phyloP scores from a whole-genome alignment of 2,113 vertebrate species.

The Gymnarchus niloticus region DNA sequence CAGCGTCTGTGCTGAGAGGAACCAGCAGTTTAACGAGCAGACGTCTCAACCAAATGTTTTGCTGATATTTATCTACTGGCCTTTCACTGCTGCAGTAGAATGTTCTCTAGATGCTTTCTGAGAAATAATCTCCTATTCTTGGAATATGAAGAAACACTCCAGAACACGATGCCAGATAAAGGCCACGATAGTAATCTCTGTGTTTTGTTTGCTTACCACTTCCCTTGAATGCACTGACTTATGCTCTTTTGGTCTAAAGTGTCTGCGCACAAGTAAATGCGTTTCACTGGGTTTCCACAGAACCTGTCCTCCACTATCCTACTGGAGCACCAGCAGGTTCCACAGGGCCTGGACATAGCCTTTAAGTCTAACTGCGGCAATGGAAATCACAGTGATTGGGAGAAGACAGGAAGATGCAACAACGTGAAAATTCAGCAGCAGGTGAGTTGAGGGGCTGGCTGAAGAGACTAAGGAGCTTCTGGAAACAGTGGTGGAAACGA shows the following conservation, averaged over 20 bases:
- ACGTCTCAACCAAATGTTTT: not conserved
- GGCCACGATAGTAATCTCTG: not conserved
- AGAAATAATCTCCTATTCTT: not conserved
- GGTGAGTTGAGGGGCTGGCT: conserved; percentile 39
- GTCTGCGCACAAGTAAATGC: not conserved
- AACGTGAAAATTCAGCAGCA: conserved; percentile 52
- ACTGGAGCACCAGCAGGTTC: conserved; percentile 57
- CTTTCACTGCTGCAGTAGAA: not conserved
- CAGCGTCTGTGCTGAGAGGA: not conserved
- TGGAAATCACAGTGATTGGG: conserved; percentile 17
- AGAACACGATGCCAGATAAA: not conserved
- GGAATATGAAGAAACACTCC: not conserved
- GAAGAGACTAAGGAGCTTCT: not conserved
- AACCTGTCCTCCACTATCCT: conserved; percentile 64
- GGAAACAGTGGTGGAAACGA: too few relatives aligned
- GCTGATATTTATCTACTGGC: not conserved
- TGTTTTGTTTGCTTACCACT: not conserved
- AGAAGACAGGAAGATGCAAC: conserved; percentile 48
- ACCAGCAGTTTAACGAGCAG: not conserved
- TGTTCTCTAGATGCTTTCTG: not conserved
- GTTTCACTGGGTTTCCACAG: conserved; percentile 37
- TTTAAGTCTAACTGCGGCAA: conserved; percentile 54
- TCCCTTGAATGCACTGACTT: not conserved
- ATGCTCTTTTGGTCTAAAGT: not conserved
- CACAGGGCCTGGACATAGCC: conserved; percentile 53